Evolutionary conservation across 2,113 vertebrate genomes (phyloP), one percentile per base, ranked within the genome.

Genomic region (Podiceps cristatus): DNA sequence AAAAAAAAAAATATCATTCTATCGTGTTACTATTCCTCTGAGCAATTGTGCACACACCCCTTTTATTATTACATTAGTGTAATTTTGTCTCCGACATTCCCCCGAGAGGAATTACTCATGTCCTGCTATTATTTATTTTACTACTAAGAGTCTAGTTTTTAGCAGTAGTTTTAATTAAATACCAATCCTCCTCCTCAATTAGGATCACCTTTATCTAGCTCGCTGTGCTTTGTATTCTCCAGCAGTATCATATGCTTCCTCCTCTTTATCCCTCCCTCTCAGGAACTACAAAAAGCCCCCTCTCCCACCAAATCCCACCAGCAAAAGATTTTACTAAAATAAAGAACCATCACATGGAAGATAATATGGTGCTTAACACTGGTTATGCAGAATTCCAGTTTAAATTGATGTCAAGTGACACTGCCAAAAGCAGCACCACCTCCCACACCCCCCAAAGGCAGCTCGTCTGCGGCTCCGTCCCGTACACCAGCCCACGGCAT

Each of bases 41-140:
- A 93, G 93, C 79, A 85, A 68, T 16, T 52, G 64, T 50, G 73
- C 59, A 84, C 80, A 76, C 76, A 9, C 44, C 73, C 60, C 53
- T 90, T 88, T 95, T 72, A 96, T 95, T 93, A 96, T 80, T 85
- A 76, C 79, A 93, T 89, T 86, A 93, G 66, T 53, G 60, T 93
- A 96, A 93, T 93, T 96, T 91, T 94, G 86, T 92, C 90, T 95
- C 87, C 0, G 0, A 47, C 62, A 16, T 94, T 91, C 79, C 87
- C 86, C 42, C 0, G 18, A 92, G 93, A 97, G 59, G 52, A 93
- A 93, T 95, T 96, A 94, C 88, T 97, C 85, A 89, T 68, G 92
- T 88, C 94, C 77, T 94, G 80, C 87, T 93, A 81, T 84, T 93
- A 96, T 91, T 96, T 96, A 66, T 93, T 96, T 95, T 95, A 90